These are phyloP conservation scores for Platyscapa corneri DNA, from an alignment of 1,140 invertebrate genomes.

Conservation along the genomic window DNA sequence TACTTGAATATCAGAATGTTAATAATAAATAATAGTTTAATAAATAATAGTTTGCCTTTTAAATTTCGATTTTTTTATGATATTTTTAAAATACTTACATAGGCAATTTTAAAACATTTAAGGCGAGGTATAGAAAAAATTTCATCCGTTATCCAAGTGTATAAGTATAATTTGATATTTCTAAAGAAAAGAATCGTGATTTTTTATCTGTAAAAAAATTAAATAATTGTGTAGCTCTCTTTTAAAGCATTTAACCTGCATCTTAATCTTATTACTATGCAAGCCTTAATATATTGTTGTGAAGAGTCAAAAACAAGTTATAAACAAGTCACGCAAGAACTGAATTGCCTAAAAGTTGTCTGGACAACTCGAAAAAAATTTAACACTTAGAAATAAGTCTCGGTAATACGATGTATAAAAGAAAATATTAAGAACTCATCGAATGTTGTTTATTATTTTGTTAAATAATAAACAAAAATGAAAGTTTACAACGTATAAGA, in stretches of 20 bases:
- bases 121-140: background rate
- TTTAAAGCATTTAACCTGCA: background rate
- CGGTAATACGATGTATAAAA: background rate
- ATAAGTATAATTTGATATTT: background rate
- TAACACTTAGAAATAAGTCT: background rate
- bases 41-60: background rate
- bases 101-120: background rate
- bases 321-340: background rate
- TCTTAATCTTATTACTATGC: background rate
- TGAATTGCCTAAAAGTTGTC: background rate
- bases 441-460: background rate
- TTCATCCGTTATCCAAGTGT: background rate
- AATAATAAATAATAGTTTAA: too few relatives aligned
- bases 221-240: background rate
- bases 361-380: background rate
- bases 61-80: background rate
- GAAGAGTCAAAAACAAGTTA: background rate
- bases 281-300: background rate
- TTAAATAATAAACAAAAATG: constrained; percentile 10
- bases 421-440: constrained; percentile 28
- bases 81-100: background rate
- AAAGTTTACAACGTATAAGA: constrained; percentile 35
- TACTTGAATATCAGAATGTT: background rate
- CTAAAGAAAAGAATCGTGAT: background rate
- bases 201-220: background rate